Conservation (phyloP, 2,797 vertebrate genomes). For the Syndactyla subalaris region DNA sequence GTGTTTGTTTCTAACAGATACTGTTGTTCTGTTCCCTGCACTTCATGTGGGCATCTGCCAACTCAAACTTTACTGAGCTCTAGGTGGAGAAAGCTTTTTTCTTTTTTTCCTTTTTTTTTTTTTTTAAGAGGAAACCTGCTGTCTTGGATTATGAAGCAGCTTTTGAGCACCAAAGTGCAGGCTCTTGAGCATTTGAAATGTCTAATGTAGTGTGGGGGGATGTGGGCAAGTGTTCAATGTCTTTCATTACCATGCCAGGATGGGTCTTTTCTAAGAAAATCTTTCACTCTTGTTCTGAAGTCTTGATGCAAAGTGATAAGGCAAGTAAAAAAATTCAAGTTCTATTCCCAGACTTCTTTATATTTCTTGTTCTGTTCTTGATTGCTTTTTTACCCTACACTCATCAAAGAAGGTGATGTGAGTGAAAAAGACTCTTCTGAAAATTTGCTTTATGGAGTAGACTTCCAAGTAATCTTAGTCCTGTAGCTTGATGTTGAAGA, state of each 20-base stretch:
- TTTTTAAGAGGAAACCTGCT: neutral
- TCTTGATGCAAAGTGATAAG: neutral
- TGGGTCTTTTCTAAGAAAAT: neutral
- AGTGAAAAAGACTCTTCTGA: neutral
- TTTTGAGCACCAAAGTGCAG: neutral
- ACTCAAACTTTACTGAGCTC: neutral
- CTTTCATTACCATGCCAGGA: neutral
- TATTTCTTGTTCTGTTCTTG: neutral
- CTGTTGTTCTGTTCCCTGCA: neutral
- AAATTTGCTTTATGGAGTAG: neutral
- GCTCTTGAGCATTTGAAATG: neutral
- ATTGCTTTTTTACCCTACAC: neutral
- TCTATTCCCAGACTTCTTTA: neutral
- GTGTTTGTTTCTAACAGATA: neutral
- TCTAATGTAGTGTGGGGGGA: neutral
- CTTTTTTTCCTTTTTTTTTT: neutral
- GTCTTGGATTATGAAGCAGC: neutral
- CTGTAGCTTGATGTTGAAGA: neutral
- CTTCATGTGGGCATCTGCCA: neutral
- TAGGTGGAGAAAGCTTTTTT: neutral
- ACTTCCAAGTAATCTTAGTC: neutral
- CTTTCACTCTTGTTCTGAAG: neutral
- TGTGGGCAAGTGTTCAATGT: neutral
- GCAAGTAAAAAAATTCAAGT: neutral
- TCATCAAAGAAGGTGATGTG: neutral